Evolutionary conservation across 2,888 invertebrate genomes (phyloP).

Genomic region (Deladenus siricidicola): DNA sequence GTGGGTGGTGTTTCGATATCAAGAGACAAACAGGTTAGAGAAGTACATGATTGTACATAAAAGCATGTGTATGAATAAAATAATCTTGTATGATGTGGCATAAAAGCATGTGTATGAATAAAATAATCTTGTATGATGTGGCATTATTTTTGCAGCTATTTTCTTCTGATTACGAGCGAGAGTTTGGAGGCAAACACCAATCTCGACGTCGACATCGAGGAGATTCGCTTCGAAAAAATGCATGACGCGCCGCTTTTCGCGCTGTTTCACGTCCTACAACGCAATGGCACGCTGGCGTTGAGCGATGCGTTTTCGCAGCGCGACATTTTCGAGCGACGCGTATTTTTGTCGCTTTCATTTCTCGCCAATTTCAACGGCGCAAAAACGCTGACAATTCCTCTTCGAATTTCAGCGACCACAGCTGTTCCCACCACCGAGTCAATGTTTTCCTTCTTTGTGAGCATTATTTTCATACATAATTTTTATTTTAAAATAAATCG

Average conservation of each 20-base stretch:
- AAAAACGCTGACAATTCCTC: neutral
- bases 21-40: no score
- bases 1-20: no score
- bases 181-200: slow-evolving; percentile 37
- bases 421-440: neutral
- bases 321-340: neutral
- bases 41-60: neutral
- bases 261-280: neutral
- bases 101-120: no score
- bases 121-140: no score
- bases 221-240: slow-evolving; percentile 26
- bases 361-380: neutral
- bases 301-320: neutral
- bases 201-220: slow-evolving; percentile 30
- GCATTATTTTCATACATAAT: no score
- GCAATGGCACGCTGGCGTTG: neutral
- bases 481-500: no score
- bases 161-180: slow-evolving; percentile 13
- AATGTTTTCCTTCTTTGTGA: neutral
- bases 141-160: neutral
- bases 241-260: neutral
- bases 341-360: neutral
- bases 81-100: no score
- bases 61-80: neutral
- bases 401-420: neutral